Percentiles rank a stretch among this genome's conserved stretches.
These are phyloP conservation scores for Augiades crinisus DNA, from an alignment of 2,888 invertebrate species.

Conservation along the genomic window DNA sequence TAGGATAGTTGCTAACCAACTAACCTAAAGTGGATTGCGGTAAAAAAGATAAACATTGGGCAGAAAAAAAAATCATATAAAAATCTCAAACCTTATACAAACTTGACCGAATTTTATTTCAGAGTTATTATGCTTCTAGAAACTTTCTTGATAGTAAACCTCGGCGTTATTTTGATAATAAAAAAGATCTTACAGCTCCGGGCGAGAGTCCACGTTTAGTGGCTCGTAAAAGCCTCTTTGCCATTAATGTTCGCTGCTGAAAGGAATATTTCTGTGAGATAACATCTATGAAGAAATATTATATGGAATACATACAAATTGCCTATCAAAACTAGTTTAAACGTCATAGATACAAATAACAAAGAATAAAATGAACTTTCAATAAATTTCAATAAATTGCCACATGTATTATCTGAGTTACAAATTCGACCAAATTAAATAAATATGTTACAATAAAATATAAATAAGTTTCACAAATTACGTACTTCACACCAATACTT, in stretches of 20 bases:
- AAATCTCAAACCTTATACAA: background rate
- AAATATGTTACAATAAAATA: too few species aligned
- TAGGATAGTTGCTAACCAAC: too few species aligned
- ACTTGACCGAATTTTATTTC: background rate
- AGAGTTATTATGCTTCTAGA: conserved; percentile 2
- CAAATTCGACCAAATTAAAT: too few species aligned
- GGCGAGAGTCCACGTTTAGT: conserved; percentile 12
- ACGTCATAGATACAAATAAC: too few species aligned
- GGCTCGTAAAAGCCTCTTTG: conserved; percentile 6
- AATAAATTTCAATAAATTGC: too few species aligned
- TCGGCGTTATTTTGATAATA: conserved; percentile 14
- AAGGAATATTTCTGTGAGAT: conserved; percentile 10
- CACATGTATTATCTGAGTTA: too few species aligned
- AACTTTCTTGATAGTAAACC: conserved; percentile 7
- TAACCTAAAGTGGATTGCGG: too few species aligned
- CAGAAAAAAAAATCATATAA: background rate
- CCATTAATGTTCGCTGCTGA: conserved; percentile 6
- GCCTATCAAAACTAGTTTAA: too few species aligned
- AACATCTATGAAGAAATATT: background rate
- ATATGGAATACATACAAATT: too few species aligned
- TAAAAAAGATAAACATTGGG: background rate
- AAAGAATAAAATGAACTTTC: too few species aligned
- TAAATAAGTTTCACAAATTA: too few species aligned
- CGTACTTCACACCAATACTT: too few species aligned
- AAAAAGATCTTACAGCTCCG: conserved; percentile 9